Evolutionary conservation across 92 coral and sea anemone species (phyloP).

Genomic region (Scolanthus callimorphus): DNA sequence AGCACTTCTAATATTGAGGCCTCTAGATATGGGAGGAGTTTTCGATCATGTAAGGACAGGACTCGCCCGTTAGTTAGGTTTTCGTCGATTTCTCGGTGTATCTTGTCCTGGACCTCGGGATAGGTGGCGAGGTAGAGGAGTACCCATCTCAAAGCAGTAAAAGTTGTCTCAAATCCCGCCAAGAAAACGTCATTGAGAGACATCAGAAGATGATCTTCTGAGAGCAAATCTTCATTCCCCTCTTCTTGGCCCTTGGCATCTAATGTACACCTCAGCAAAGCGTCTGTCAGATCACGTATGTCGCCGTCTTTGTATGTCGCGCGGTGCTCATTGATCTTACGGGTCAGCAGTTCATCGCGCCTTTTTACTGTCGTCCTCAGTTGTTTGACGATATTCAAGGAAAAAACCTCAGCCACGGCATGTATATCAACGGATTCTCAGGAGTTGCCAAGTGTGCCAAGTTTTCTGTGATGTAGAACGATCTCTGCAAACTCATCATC

Average conservation of each 20-base stretch:
- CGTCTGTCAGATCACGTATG: constrained; percentile 49
- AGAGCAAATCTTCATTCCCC: constrained; percentile 4
- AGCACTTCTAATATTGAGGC: constrained; percentile 54
- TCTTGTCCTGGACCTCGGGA: constrained; percentile 49
- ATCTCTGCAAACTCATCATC: constrained; percentile 54
- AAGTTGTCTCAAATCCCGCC: constrained; percentile 68
- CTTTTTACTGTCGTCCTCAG: constrained; percentile 26
- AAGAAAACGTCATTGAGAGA: constrained; percentile 48
- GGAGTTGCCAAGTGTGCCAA: constrained; percentile 44
- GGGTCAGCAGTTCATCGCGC: constrained; percentile 26
- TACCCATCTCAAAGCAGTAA: constrained; percentile 52
- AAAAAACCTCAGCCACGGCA: constrained; percentile 52
- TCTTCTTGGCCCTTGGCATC: neutral
- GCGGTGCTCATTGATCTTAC: constrained; percentile 37
- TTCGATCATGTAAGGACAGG: constrained; percentile 26
- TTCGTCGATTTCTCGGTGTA: constrained; percentile 60
- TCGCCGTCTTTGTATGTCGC: constrained; percentile 31
- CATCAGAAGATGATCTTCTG: constrained; percentile 42
- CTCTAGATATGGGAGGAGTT: constrained; percentile 38
- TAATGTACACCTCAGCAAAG: constrained; percentile 17
- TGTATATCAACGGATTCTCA: constrained; percentile 35
- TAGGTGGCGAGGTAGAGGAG: constrained; percentile 46
- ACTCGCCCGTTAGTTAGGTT: constrained; percentile 18
- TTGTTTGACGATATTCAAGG: constrained; percentile 25
- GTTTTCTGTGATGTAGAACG: constrained; percentile 23